Percentiles rank a stretch among this genome's conserved stretches.
phyloP scores from a whole-genome alignment of 53 echinoderm and acorn worm species.

The Paelopatides confundens region DNA sequence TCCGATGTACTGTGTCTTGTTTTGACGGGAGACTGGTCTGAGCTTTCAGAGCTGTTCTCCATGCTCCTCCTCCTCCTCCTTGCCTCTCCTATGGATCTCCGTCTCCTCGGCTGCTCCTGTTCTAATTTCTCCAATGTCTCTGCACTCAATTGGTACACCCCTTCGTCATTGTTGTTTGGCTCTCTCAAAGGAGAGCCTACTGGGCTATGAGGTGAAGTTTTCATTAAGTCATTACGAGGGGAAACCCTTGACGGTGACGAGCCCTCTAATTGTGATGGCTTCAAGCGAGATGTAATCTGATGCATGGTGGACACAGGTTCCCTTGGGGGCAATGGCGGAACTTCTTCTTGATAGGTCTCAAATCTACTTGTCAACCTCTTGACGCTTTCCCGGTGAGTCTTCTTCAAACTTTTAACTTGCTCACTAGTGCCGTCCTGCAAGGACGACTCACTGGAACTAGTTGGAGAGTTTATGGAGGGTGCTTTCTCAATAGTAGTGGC shows the following conservation, averaged over 20 bases:
- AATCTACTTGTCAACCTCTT: background rate
- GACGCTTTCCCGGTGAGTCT: background rate
- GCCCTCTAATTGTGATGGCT: background rate
- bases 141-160: conserved; percentile 15
- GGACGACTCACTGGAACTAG: conserved; percentile 15
- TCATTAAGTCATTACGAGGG: background rate
- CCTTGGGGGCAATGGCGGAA: conserved; percentile 42
- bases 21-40: conserved; percentile 14
- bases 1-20: conserved; percentile 1
- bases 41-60: conserved; percentile 7
- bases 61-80: background rate
- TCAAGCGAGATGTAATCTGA: background rate
- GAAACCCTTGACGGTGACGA: background rate
- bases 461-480: background rate
- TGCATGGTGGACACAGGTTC: conserved; percentile 35
- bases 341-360: background rate
- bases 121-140: conserved; percentile 24
- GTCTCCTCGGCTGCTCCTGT: background rate
- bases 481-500: background rate
- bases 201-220: background rate
- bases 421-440: background rate
- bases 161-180: conserved; percentile 2
- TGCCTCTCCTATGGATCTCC: background rate
- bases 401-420: background rate
- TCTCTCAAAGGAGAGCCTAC: background rate